phyloP scores from a whole-genome alignment of 2,888 invertebrate species.

The Hydriomena furcata region DNA sequence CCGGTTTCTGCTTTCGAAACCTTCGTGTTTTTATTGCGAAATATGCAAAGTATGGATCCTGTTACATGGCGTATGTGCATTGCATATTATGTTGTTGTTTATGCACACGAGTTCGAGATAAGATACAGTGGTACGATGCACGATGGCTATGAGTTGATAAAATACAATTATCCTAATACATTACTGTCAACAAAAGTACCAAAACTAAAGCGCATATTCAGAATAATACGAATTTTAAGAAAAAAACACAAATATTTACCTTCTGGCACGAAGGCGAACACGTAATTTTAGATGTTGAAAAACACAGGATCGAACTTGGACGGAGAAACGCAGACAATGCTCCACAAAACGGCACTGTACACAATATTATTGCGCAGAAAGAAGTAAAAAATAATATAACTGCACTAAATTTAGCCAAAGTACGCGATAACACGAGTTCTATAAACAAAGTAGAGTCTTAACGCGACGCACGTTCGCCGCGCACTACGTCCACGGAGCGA shows the following conservation, averaged over 20 bases:
- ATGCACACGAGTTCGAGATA: conserved; percentile 26
- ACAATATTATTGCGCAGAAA: conserved; percentile 60
- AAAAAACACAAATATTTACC: conserved; percentile 56
- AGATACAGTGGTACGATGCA: conserved; percentile 23
- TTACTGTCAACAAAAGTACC: conserved; percentile 13
- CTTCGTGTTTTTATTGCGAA: conserved; percentile 39
- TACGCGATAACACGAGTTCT: conserved; percentile 60
- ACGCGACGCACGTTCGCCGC: conserved; percentile 50
- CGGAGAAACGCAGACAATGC: conserved; percentile 36
- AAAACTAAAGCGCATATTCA: conserved; percentile 35
- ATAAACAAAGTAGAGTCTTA: conserved; percentile 47
- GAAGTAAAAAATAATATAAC: conserved; percentile 49
- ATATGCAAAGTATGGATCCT: conserved; percentile 25
- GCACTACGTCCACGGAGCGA: conserved; percentile 53
- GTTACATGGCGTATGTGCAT: conserved; percentile 23
- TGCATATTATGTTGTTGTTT: conserved; percentile 17
- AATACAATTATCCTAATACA: no score
- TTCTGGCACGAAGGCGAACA: conserved; percentile 67
- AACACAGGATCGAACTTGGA: conserved; percentile 53
- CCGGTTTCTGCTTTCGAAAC: conserved; percentile 50
- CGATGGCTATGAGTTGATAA: conserved; percentile 16
- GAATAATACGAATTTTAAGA: conserved; percentile 45
- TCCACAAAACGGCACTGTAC: conserved; percentile 62
- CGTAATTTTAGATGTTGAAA: conserved; percentile 67
- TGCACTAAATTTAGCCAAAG: conserved; percentile 72